Conservation (phyloP, 2,888 invertebrate species). For the Spatulosminthurus flaviceps region DNA sequence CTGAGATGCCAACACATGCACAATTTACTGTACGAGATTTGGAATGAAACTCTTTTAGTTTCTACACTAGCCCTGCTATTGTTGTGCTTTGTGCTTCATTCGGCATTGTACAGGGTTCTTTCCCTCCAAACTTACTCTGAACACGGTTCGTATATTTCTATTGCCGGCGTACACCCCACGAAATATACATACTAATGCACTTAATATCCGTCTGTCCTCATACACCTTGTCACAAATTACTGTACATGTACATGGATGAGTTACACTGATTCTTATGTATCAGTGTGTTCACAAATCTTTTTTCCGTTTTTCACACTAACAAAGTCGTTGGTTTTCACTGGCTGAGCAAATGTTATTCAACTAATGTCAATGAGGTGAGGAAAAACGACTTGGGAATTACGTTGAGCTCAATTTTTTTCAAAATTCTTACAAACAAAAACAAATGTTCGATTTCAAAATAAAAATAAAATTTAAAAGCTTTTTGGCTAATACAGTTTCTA, state of each 20-base stretch:
- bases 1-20: too few relatives aligned
- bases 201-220: neutral
- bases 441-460: neutral
- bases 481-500: too few relatives aligned
- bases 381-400: too few relatives aligned
- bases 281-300: neutral
- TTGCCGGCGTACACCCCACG: neutral
- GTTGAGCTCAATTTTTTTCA: neutral
- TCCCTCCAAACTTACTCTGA: neutral
- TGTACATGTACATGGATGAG: too few relatives aligned
- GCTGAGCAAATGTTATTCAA: neutral
- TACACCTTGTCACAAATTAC: neutral
- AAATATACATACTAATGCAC: neutral
- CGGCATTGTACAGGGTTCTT: constrained; percentile 18
- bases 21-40: constrained; percentile 7
- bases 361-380: neutral
- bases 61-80: constrained; percentile 22
- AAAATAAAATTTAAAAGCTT: too few relatives aligned
- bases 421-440: neutral
- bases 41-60: constrained; percentile 12
- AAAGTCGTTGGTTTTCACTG: neutral
- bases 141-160: neutral
- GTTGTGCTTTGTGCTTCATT: constrained; percentile 19
- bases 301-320: neutral
- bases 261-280: neutral